Conservation (phyloP, 2,888 invertebrate genomes). For the Mimas tiliae region DNA sequence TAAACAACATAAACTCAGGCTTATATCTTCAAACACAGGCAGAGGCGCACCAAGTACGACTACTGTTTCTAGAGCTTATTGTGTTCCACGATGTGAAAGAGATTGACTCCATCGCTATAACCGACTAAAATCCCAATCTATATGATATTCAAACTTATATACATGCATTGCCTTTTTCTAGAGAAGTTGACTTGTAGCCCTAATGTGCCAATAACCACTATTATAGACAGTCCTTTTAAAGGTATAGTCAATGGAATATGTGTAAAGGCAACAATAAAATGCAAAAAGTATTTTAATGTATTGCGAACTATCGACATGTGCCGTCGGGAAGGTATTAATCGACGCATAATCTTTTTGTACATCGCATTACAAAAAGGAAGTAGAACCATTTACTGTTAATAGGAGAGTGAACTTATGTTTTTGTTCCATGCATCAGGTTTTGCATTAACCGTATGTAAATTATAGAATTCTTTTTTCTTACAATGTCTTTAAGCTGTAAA, state of each 20-base stretch:
- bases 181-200: background rate
- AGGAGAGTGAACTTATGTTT: background rate
- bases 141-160: too few species aligned
- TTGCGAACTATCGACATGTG: conserved; percentile 1
- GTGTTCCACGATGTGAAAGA: too few species aligned
- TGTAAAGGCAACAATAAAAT: background rate
- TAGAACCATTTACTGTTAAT: conserved; percentile 2
- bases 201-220: background rate
- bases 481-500: too few species aligned
- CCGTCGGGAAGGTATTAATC: conserved; percentile 16
- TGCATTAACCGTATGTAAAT: background rate
- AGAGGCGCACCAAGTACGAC: too few species aligned
- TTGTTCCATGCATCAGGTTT: background rate
- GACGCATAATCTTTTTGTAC: conserved; percentile 13
- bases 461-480: background rate
- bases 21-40: too few species aligned
- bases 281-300: background rate
- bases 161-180: too few species aligned
- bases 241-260: background rate
- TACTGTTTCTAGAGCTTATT: too few species aligned
- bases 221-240: background rate
- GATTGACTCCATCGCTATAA: too few species aligned
- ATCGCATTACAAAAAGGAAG: conserved; percentile 21
- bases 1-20: background rate
- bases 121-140: too few species aligned